Conservation (phyloP, 2,113 vertebrate species). For the Hiodon alosoides region DNA sequence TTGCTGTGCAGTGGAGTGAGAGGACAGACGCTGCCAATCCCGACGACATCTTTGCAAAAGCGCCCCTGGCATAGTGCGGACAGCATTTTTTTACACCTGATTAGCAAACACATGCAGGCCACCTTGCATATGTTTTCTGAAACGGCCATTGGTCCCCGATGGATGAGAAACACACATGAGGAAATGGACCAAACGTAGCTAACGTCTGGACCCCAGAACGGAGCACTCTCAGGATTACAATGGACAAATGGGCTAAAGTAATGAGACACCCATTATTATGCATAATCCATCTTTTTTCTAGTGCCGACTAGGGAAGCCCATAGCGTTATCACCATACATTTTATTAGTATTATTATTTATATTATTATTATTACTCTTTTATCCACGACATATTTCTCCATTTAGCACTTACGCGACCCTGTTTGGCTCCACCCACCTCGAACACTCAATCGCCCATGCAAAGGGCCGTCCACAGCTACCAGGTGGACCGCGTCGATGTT, state of each 20-base stretch:
- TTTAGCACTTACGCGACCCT: not conserved
- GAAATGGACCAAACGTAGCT: constrained; percentile 36
- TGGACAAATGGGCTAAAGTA: not conserved
- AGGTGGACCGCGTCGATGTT: constrained; percentile 50
- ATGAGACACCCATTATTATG: no score
- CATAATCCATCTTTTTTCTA: no score
- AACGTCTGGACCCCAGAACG: constrained; percentile 16
- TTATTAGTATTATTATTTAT: no score
- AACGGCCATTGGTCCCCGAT: constrained; percentile 28
- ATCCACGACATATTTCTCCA: no score
- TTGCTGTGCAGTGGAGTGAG: constrained; percentile 43
- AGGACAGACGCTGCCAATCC: constrained; percentile 44
- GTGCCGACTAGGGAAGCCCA: no score
- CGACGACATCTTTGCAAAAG: constrained; percentile 25
- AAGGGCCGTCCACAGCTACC: constrained; percentile 57
- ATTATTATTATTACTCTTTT: no score
- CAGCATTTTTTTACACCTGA: constrained; percentile 61
- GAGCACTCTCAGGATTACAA: not conserved
- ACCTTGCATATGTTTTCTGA: constrained; percentile 52
- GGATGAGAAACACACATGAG: constrained; percentile 35
- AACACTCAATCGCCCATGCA: constrained; percentile 47
- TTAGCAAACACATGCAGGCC: constrained; percentile 60
- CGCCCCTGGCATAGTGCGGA: constrained; percentile 43
- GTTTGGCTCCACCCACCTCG: constrained; percentile 33
- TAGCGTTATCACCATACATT: no score